These are phyloP conservation scores for Periophthalmus magnuspinnatus DNA, from an alignment of 2,797 vertebrate genomes.

Conservation along the genomic window DNA sequence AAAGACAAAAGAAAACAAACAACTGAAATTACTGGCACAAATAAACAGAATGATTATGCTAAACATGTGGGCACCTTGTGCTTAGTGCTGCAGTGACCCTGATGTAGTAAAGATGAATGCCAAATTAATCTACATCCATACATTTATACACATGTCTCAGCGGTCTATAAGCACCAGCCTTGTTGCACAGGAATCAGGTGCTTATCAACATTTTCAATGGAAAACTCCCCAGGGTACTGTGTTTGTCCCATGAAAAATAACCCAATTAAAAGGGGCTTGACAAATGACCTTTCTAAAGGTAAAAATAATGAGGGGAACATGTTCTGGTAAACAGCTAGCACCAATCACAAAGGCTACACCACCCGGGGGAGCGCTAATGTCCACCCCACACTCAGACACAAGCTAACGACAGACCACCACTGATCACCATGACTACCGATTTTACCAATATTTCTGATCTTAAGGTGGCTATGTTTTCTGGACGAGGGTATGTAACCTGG, in stretches of 20 bases:
- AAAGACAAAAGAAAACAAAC: conserved; percentile 40
- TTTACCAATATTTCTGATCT: neutral
- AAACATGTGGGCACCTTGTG: conserved; percentile 3
- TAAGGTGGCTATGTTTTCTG: neutral
- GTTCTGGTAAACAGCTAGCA: conserved; percentile 44
- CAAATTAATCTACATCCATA: conserved; percentile 27
- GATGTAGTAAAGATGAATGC: conserved; percentile 33
- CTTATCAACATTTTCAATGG: conserved; percentile 64
- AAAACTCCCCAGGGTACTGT: conserved; percentile 46
- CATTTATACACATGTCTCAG: conserved; percentile 25
- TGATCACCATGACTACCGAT: neutral
- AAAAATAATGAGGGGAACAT: conserved; percentile 57
- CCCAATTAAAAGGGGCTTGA: conserved; percentile 66
- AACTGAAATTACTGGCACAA: conserved; percentile 35
- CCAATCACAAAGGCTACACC: conserved; percentile 47
- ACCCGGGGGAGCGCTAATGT: conserved; percentile 36
- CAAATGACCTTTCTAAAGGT: conserved; percentile 62
- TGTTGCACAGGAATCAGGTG: conserved; percentile 45
- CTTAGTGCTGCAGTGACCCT: neutral
- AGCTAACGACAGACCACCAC: conserved; percentile 15
- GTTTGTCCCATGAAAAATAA: conserved; percentile 62
- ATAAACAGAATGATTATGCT: conserved; percentile 23
- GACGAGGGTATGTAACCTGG: too few species aligned
- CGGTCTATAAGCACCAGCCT: conserved; percentile 11
- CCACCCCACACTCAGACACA: conserved; percentile 31